Evolutionary conservation across 1,140 invertebrate species (phyloP).

Genomic region (Colletes gigas): DNA sequence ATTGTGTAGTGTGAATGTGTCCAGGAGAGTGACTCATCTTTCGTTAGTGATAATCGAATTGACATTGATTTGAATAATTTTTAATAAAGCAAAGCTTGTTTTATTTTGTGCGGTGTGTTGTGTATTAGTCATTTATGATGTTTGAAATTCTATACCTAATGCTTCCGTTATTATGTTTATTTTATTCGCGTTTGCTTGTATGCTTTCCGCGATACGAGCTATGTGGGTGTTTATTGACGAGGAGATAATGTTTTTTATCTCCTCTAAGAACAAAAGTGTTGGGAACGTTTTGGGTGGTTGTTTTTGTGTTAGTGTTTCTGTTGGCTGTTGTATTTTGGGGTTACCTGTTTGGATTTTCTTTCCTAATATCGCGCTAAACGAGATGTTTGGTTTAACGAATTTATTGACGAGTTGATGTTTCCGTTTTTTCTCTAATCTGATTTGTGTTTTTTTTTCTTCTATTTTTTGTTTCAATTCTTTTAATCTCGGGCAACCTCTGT

Average conservation of each 20-base stretch:
- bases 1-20: conserved; percentile 31
- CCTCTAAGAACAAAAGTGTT: too few species aligned
- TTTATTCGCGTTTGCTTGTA: too few species aligned
- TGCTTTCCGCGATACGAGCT: too few species aligned
- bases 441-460: neutral
- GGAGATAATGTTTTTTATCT: too few species aligned
- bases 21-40: conserved; percentile 27
- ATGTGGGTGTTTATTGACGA: too few species aligned
- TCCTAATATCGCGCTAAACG: neutral
- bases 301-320: too few species aligned
- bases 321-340: too few species aligned
- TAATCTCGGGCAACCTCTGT: conserved; percentile 43
- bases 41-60: conserved; percentile 53
- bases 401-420: neutral
- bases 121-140: too few species aligned
- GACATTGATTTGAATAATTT: conserved; percentile 20
- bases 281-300: too few species aligned
- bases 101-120: too few species aligned
- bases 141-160: too few species aligned
- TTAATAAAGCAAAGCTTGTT: neutral
- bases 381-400: neutral
- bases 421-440: neutral
- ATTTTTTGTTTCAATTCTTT: conserved; percentile 19
- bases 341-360: neutral
- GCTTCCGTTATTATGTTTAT: too few species aligned